These are phyloP conservation scores for Trinorchestia longiramus DNA, from an alignment of 1,140 invertebrate genomes.

Conservation along the genomic window DNA sequence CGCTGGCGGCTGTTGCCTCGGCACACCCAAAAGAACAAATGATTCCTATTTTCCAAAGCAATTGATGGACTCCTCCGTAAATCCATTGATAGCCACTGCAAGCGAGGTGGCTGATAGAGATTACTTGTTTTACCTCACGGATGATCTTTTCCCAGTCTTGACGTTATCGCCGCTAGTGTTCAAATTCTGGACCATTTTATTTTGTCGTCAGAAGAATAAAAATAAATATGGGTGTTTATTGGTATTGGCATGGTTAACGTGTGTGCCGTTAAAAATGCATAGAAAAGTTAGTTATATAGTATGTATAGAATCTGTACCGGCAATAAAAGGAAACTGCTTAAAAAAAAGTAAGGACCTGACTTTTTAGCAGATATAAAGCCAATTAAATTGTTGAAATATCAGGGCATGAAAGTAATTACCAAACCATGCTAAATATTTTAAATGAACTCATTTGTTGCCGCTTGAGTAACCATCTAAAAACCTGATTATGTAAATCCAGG, in stretches of 20 bases:
- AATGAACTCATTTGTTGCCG: too few species aligned
- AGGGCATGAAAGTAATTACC: too few species aligned
- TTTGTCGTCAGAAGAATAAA: not conserved
- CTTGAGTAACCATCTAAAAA: too few species aligned
- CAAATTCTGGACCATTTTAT: not conserved
- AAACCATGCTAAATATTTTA: too few species aligned
- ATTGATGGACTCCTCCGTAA: not conserved
- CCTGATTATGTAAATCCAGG: too few species aligned
- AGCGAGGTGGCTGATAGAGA: not conserved
- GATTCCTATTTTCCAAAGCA: constrained; percentile 8
- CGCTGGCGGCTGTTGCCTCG: not conserved
- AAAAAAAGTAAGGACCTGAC: too few species aligned
- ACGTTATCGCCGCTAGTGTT: not conserved
- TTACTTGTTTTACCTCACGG: not conserved
- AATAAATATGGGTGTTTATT: not conserved
- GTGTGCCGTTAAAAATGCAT: not conserved
- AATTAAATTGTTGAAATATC: too few species aligned
- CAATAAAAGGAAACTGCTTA: too few species aligned
- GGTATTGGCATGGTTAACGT: not conserved
- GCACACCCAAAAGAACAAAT: not conserved
- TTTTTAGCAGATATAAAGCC: too few species aligned
- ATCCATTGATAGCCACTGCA: constrained; percentile 6
- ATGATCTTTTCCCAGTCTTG: not conserved
- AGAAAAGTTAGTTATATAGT: not conserved
- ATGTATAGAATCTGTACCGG: too few species aligned